Base-by-base conservation (phyloP, 2,888 invertebrate species). In the Melieria picta region DNA sequence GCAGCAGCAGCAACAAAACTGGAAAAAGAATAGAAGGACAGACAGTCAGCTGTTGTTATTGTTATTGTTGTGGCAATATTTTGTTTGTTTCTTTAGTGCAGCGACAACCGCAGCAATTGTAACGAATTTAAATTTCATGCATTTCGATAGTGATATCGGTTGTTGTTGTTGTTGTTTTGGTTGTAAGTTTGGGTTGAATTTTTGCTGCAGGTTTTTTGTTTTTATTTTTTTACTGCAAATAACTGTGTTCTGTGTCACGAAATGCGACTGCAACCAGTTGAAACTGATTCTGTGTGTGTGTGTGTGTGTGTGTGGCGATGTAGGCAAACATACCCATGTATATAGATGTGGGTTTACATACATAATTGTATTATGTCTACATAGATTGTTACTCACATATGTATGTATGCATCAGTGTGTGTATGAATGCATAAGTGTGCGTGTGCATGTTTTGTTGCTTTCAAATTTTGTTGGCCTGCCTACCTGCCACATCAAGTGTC, bases 401-500 rank as follows among this genome's bases (percentile, higher is more conserved):
- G 42, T 58, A 58, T 58, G 58, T 16, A 62, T 16, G 48, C 13
- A 13, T 13, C 47, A 4, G 58, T 42, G 9, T 58, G 58, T 3
- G n/a, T n/a, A n/a, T n/a, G n/a, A n/a, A n/a, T n/a, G n/a, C n/a
- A n/a, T n/a, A n/a, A n/a, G n/a, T n/a, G 58, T 58, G 13, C 56
- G 47, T 42, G 30, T 11, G n/a, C 11, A 11, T 58, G 3, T 11
- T 4, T 58, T 43, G 56, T 56, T n/a, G 58, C n/a, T 11, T 58
- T 6, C 42, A 13, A 42, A 4, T 42, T 5, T 10, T 42, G 42
- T 58, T 30, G 30, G 30, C 30, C 30, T 30, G 30, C 30, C 30
- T 45, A 67, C 5, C 43, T 43, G 9, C 30, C 13, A 43, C 50
- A 67, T 67, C 43, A 60, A 10, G 60, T 67, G 67, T 50, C 46